Evolutionary conservation across 2,113 vertebrate species (phyloP).

Genomic region (Spermophilus dauricus): DNA sequence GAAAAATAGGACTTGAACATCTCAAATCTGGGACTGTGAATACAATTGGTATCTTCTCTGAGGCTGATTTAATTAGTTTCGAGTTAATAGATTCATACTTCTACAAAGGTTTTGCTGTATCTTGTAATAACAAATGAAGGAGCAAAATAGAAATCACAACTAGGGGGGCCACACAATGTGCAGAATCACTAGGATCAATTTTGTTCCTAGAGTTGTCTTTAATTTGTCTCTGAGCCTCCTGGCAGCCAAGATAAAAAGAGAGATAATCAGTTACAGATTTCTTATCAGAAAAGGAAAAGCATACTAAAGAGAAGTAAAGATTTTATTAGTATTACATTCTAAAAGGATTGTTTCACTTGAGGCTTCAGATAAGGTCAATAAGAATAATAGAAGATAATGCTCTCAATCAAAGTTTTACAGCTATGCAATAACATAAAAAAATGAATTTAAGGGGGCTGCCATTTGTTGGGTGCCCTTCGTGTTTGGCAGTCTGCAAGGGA

Average conservation of each 20-base stretch:
- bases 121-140: background rate
- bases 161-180: background rate
- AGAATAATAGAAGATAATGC: conserved; percentile 34
- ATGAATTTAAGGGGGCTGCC: background rate
- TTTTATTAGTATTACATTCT: conserved; percentile 52
- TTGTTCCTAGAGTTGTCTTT: conserved; percentile 41
- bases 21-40: background rate
- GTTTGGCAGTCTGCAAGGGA: background rate
- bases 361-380: conserved; percentile 47
- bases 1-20: background rate
- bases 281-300: conserved; percentile 60
- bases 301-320: conserved; percentile 36
- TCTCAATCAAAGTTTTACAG: conserved; percentile 57
- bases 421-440: background rate
- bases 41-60: background rate
- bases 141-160: background rate
- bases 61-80: background rate
- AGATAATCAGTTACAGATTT: conserved; percentile 5
- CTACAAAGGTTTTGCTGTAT: background rate
- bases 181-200: background rate
- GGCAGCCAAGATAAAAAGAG: conserved; percentile 62
- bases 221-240: conserved; percentile 64
- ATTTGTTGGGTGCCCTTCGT: background rate
- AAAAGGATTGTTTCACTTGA: conserved; percentile 27
- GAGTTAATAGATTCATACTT: background rate